phyloP scores from a whole-genome alignment of 2,113 vertebrate species.

The Tauraco erythrolophus region DNA sequence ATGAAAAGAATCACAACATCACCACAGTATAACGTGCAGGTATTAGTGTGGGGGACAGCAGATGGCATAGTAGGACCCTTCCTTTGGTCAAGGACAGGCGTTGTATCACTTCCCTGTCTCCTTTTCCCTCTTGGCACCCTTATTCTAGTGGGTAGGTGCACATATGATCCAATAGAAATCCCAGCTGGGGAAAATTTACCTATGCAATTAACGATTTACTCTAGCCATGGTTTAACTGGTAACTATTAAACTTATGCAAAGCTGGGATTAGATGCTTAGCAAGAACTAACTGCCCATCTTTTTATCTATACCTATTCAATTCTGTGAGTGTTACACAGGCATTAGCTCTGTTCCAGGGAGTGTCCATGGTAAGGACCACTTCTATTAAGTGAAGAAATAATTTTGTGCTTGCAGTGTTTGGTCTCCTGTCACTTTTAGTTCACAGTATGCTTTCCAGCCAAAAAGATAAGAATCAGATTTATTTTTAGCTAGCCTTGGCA shows the following conservation, averaged over 20 bases:
- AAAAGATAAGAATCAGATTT: not conserved
- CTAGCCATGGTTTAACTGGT: not conserved
- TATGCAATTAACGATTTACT: not conserved
- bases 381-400: not conserved
- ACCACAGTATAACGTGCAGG: not conserved
- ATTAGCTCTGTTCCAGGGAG: not conserved
- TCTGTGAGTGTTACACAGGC: not conserved
- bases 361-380: not conserved
- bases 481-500: slow-evolving; percentile 16
- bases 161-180: not conserved
- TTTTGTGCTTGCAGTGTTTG: not conserved
- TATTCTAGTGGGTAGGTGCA: not conserved
- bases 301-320: not conserved
- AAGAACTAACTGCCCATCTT: not conserved
- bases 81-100: not conserved
- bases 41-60: not conserved
- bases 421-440: not conserved
- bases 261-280: not conserved
- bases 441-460: not conserved
- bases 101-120: not conserved
- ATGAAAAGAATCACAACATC: not conserved
- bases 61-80: not conserved
- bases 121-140: not conserved
- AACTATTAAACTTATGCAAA: not conserved
- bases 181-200: not conserved